Conservation (phyloP, 2,797 vertebrate species). For the Pelodytes ibericus region DNA sequence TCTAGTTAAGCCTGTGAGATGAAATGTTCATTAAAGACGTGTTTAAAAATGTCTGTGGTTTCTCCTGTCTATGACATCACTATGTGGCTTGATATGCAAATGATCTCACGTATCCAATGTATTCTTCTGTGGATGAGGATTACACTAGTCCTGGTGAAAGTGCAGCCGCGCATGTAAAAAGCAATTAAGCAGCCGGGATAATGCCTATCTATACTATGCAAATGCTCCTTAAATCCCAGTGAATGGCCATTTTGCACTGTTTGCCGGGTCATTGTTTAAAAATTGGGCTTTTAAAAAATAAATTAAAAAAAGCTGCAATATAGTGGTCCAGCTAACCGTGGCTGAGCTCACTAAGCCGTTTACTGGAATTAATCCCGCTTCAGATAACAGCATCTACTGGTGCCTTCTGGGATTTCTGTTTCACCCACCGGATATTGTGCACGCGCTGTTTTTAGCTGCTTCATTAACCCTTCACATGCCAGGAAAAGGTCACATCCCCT, state of each 20-base stretch:
- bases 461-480: conserved; percentile 56
- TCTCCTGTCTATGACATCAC: too few species aligned
- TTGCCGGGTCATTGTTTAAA: conserved; percentile 67
- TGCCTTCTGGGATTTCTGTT: conserved; percentile 65
- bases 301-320: conserved; percentile 64
- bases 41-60: too few species aligned
- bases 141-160: too few species aligned
- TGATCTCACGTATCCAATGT: too few species aligned
- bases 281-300: conserved; percentile 59
- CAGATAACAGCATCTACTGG: conserved; percentile 70
- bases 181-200: conserved; percentile 27
- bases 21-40: too few species aligned
- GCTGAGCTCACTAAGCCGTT: conserved; percentile 70
- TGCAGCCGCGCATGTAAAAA: too few species aligned
- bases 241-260: conserved; percentile 66
- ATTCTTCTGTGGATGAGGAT: too few species aligned
- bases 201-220: conserved; percentile 61
- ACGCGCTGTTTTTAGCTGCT: conserved; percentile 61
- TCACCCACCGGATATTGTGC: conserved; percentile 71
- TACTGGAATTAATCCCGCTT: conserved; percentile 74
- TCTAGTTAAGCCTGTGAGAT: too few species aligned
- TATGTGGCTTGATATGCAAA: too few species aligned
- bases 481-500: too few species aligned
- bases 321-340: conserved; percentile 66
- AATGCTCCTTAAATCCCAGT: conserved; percentile 64